A percentile compares a stretch with the other conserved stretches of the same genome.
phyloP scores from a whole-genome alignment of 2,113 vertebrate species.

The Eublepharis macularius region DNA sequence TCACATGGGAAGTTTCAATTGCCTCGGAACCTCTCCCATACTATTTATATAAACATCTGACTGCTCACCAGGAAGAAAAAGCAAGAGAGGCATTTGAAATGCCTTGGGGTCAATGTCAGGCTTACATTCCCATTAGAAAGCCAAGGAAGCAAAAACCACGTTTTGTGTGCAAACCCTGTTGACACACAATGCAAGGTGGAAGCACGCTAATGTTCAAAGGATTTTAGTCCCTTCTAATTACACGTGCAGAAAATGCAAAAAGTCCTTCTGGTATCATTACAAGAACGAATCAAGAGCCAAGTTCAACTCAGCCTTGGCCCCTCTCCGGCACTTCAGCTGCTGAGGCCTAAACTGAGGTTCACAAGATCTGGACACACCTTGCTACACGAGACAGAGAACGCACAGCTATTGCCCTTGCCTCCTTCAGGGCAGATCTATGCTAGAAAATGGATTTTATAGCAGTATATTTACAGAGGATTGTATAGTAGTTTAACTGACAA shows the following conservation, averaged over 20 bases:
- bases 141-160: not conserved
- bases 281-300: not conserved
- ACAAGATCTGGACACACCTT: not conserved
- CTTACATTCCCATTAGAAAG: not conserved
- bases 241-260: not conserved
- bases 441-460: not conserved
- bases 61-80: not conserved
- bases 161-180: not conserved
- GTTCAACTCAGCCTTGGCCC: not conserved
- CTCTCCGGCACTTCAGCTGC: not conserved
- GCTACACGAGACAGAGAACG: not conserved
- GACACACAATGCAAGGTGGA: too few relatives aligned
- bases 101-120: not conserved
- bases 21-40: not conserved
- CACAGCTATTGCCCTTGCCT: not conserved
- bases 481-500: too few relatives aligned
- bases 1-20: not conserved
- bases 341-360: not conserved
- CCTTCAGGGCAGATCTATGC: not conserved
- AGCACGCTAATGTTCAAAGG: not conserved
- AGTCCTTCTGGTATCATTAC: too few relatives aligned
- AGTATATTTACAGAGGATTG: too few relatives aligned
- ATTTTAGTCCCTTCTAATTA: not conserved
- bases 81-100: not conserved
- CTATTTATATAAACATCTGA: not conserved